These are phyloP conservation scores for Andinoacara biseriatus DNA, from an alignment of 2,113 vertebrate genomes.

Conservation along the genomic window DNA sequence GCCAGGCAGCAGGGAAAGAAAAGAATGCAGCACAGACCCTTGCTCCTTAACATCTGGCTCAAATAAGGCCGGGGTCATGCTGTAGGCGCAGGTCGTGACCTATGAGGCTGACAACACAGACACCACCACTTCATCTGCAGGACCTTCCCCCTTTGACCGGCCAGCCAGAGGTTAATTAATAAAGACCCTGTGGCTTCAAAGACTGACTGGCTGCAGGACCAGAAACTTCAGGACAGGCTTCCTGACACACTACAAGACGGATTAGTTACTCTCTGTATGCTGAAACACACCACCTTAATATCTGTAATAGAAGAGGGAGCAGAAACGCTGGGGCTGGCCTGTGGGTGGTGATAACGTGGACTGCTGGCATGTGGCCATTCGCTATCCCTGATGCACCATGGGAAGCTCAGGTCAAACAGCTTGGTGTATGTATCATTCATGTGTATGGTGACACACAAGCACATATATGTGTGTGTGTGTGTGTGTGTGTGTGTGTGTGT, in stretches of 20 bases:
- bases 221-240: conserved; percentile 12
- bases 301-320: not conserved
- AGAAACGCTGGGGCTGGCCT: not conserved
- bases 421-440: not conserved
- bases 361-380: conserved; percentile 1
- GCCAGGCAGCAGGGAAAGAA: conserved; percentile 19
- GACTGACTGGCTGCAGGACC: conserved; percentile 37
- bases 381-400: conserved; percentile 16
- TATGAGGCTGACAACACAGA: conserved; percentile 80
- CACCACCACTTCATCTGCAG: conserved; percentile 81
- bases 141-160: conserved; percentile 78
- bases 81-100: conserved; percentile 83
- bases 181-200: conserved; percentile 84
- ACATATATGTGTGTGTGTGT: too few relatives aligned
- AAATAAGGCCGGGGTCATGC: conserved; percentile 77
- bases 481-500: too few relatives aligned
- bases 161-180: conserved; percentile 87
- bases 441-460: not conserved
- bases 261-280: conserved; percentile 15
- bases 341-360: conserved; percentile 6
- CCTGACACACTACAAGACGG: conserved; percentile 11
- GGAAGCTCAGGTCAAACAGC: conserved; percentile 9
- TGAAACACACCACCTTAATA: conserved; percentile 2
- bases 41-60: conserved; percentile 91
- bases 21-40: conserved; percentile 56